Evolutionary conservation across 2,888 invertebrate species (phyloP).

Genomic region (Chironomus riparius): DNA sequence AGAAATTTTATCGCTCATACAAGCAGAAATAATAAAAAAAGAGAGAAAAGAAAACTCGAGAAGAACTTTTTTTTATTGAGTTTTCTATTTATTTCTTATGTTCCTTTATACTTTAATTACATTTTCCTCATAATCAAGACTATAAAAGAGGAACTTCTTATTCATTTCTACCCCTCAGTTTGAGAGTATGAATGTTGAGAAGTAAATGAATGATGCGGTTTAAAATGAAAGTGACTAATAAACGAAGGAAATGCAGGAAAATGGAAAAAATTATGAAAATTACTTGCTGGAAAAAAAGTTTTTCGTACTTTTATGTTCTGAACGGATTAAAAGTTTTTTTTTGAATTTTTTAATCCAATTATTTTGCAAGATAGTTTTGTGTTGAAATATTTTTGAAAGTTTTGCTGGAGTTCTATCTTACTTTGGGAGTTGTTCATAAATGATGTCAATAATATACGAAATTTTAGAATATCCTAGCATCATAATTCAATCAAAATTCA

Average conservation of each 20-base stretch:
- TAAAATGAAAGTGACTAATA: neutral
- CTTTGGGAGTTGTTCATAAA: too few relatives aligned
- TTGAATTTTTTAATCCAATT: too few relatives aligned
- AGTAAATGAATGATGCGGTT: neutral
- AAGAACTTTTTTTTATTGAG: neutral
- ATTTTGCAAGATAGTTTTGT: too few relatives aligned
- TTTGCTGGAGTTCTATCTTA: too few relatives aligned
- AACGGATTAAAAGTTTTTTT: too few relatives aligned
- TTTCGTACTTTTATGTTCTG: too few relatives aligned
- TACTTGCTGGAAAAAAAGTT: too few relatives aligned
- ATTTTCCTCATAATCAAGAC: neutral
- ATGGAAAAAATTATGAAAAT: too few relatives aligned
- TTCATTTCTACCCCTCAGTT: neutral
- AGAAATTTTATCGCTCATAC: neutral
- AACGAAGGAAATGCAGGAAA: neutral
- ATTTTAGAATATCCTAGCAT: too few relatives aligned
- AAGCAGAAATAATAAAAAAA: neutral
- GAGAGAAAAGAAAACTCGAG: neutral
- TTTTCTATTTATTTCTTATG: neutral
- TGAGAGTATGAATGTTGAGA: neutral
- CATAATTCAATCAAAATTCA: too few relatives aligned
- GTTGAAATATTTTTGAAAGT: too few relatives aligned
- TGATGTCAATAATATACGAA: too few relatives aligned
- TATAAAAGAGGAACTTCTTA: neutral
- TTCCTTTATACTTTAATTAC: neutral